A percentile compares a stretch with the other conserved stretches of the same genome.
phyloP scores from a whole-genome alignment of 2,888 invertebrate genomes.

The Lampropteryx suffumata region DNA sequence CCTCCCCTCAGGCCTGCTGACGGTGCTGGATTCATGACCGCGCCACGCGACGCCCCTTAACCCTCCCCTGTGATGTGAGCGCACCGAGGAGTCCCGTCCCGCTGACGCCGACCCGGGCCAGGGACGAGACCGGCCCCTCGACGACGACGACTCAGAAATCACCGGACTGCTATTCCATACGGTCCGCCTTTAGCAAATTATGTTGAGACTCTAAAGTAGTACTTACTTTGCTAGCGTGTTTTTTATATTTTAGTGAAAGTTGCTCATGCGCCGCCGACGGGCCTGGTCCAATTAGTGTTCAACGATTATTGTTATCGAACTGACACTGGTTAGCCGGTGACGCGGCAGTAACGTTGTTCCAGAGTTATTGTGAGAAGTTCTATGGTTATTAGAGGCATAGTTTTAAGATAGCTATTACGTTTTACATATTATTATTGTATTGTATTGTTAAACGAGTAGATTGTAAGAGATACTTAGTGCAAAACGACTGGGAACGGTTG shows the following conservation, averaged over 20 bases:
- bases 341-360: conserved; percentile 45
- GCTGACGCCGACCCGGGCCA: conserved; percentile 34
- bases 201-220: conserved; percentile 61
- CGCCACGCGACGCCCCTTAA: conserved; percentile 66
- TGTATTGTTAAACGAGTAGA: conserved; percentile 67
- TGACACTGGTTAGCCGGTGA: conserved; percentile 57
- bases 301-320: conserved; percentile 69
- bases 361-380: conserved; percentile 55
- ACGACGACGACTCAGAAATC: conserved; percentile 38
- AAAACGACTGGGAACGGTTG: conserved; percentile 80
- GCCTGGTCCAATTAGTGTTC: conserved; percentile 78
- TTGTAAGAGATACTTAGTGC: conserved; percentile 74
- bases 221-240: conserved; percentile 78
- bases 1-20: conserved; percentile 70
- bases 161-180: conserved; percentile 55
- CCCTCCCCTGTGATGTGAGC: conserved; percentile 67
- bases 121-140: conserved; percentile 24
- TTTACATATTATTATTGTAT: conserved; percentile 73
- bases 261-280: conserved; percentile 78
- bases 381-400: conserved; percentile 68
- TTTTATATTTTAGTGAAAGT: conserved; percentile 79
- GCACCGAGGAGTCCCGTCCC: conserved; percentile 54
- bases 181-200: conserved; percentile 73
- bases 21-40: conserved; percentile 80
- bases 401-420: conserved; percentile 73